A percentile compares a stretch with the other conserved stretches of the same genome.
Conservation (phyloP, 2,797 vertebrate species). For the Synaphobranchus kaupii region DNA sequence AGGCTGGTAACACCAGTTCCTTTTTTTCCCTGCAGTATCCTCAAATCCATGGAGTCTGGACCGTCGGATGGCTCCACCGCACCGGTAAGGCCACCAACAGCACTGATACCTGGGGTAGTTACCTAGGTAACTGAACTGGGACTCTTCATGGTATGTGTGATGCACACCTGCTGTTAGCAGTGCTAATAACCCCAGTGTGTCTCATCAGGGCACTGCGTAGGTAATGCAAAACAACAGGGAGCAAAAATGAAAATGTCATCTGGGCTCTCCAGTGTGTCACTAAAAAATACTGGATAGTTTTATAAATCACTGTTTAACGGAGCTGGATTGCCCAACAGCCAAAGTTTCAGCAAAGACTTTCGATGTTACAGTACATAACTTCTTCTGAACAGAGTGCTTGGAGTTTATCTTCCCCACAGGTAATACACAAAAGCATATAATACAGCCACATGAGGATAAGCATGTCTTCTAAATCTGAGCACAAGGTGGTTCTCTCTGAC, state of each 20-base stretch:
- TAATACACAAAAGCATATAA: not conserved
- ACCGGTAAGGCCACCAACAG: slow-evolving; percentile 77
- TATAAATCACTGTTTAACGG: not conserved
- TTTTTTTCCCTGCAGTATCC: slow-evolving; percentile 76
- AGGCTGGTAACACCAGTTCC: not conserved
- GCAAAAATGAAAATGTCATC: too few species aligned
- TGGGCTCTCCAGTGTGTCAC: too few species aligned
- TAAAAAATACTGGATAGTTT: too few species aligned
- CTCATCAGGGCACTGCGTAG: too few species aligned
- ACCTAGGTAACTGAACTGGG: not conserved
- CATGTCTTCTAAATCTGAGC: not conserved
- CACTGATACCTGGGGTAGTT: not conserved
- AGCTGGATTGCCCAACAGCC: not conserved
- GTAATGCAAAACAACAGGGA: too few species aligned
- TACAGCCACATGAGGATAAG: not conserved
- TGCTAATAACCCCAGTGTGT: too few species aligned
- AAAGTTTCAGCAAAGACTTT: not conserved
- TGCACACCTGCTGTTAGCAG: not conserved
- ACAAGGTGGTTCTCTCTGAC: not conserved
- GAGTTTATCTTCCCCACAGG: not conserved
- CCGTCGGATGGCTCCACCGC: slow-evolving; percentile 80
- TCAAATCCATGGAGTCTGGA: slow-evolving; percentile 97
- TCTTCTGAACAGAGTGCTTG: not conserved
- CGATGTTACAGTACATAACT: not conserved
- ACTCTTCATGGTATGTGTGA: not conserved